Evolutionary conservation across 2,797 vertebrate genomes (phyloP).

Genomic region (Sebastes goodei): DNA sequence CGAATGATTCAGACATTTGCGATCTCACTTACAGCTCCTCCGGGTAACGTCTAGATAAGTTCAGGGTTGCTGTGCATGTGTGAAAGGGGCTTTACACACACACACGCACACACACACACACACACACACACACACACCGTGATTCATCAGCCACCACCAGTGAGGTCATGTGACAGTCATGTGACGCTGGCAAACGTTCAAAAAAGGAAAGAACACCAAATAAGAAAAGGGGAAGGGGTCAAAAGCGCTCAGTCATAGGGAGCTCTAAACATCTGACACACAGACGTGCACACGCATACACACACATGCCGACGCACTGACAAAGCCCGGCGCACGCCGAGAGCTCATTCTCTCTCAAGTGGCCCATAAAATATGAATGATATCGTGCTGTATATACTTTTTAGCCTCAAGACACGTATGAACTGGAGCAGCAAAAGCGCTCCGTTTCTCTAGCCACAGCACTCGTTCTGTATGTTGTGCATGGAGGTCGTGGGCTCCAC

Average conservation of each 20-base stretch:
- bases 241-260: slow-evolving; percentile 25
- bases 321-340: slow-evolving; percentile 16
- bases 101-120: neutral
- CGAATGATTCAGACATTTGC: neutral
- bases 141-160: slow-evolving; percentile 56
- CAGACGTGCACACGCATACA: neutral
- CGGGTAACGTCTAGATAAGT: neutral
- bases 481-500: neutral
- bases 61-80: neutral
- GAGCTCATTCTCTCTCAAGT: slow-evolving; percentile 62
- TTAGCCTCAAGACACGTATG: slow-evolving; percentile 72
- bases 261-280: slow-evolving; percentile 27
- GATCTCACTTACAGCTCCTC: neutral
- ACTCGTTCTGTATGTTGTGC: slow-evolving; percentile 12
- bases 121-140: neutral
- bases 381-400: slow-evolving; percentile 55
- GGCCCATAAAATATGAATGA: slow-evolving; percentile 80
- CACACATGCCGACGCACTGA: slow-evolving; percentile 1
- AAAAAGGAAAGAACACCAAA: slow-evolving; percentile 25
- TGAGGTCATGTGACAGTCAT: slow-evolving; percentile 64
- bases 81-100: neutral
- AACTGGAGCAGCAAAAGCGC: slow-evolving; percentile 71
- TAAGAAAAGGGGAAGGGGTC: neutral
- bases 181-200: slow-evolving; percentile 37
- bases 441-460: slow-evolving; percentile 40